phyloP scores from a whole-genome alignment of 1,140 invertebrate species.

The Leguminivora glycinivorella region DNA sequence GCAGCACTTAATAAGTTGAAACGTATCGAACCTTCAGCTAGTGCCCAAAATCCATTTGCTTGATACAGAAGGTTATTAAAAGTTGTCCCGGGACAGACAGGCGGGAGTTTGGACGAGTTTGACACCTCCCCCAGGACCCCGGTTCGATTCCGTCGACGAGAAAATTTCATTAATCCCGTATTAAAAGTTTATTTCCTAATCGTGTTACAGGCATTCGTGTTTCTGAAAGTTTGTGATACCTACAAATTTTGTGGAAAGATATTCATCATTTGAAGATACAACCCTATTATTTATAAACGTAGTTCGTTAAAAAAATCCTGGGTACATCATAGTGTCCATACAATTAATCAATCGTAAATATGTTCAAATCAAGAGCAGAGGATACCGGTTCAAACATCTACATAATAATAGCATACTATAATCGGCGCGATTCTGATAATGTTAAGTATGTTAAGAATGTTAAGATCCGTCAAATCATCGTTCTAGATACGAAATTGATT shows the following conservation, averaged over 20 bases:
- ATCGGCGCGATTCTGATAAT: too few relatives aligned
- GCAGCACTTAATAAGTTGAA: slow-evolving; percentile 6
- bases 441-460: too few relatives aligned
- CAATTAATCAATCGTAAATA: too few relatives aligned
- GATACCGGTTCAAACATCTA: too few relatives aligned
- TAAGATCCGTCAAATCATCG: too few relatives aligned
- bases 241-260: slow-evolving; percentile 33
- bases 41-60: slow-evolving; percentile 66
- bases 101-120: slow-evolving; percentile 63
- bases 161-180: slow-evolving; percentile 68
- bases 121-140: slow-evolving; percentile 58
- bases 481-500: too few relatives aligned
- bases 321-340: too few relatives aligned
- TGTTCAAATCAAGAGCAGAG: too few relatives aligned
- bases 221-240: slow-evolving; percentile 14
- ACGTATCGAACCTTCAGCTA: slow-evolving; percentile 10
- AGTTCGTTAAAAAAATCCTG: too few relatives aligned
- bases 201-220: slow-evolving; percentile 31
- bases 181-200: slow-evolving; percentile 48
- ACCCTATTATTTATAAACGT: too few relatives aligned
- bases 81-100: slow-evolving; percentile 61
- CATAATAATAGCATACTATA: too few relatives aligned
- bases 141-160: slow-evolving; percentile 65
- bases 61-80: slow-evolving; percentile 73
- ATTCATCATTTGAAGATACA: slow-evolving; percentile 30